Base-by-base conservation (phyloP, 2,797 vertebrate species). In the Agapornis canus region DNA sequence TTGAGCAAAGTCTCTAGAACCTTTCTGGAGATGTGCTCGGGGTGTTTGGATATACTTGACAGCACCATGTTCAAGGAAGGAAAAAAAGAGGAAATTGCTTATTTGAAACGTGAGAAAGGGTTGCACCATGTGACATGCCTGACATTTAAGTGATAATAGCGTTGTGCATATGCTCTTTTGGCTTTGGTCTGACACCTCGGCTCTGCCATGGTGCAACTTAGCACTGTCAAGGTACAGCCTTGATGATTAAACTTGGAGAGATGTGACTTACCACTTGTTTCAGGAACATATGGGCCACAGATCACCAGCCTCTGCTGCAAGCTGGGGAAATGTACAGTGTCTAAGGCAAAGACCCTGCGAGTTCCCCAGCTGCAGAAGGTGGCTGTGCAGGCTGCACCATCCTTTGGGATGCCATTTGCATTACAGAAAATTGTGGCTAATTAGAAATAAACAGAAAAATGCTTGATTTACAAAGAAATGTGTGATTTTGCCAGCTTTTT, bases 1-100 rank as follows among this genome's bases (percentile, higher is more conserved):
- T 97, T 94, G 82, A 97, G 91, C 90, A 90, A 95, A 96, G 95
- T 86, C 92, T 97, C 90, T 92, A 95, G 91, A 92, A 97, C 81
- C 92, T 71, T 96, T 90, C 75, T 3, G 47, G 94, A 92, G 92
- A 94, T 39, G 61, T 82, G 63, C 77, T 94, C 16, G 2, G 60
- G 32, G 89, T 95, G 89, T 96, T 92, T 94, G 92, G 92, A 92
- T 92, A 86, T 82, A 87, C 64, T 96, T 96, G 92, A 94, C 94
- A 97, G 92, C 87, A 91, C 82, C 69, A 77, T 47, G 48, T 96
- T 96, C 81, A 73, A 57, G 10, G 64, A 71, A 95, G 60, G 69
- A 70, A 91, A 94, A 94, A 87, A 91, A 89, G 88, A 92, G 16
- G 86, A 94, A 94, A 94, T 69, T 94, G 82, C 92, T 94, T 96